Evolutionary conservation across 2,888 invertebrate genomes (phyloP).

Genomic region (Agonopterix heracliana): DNA sequence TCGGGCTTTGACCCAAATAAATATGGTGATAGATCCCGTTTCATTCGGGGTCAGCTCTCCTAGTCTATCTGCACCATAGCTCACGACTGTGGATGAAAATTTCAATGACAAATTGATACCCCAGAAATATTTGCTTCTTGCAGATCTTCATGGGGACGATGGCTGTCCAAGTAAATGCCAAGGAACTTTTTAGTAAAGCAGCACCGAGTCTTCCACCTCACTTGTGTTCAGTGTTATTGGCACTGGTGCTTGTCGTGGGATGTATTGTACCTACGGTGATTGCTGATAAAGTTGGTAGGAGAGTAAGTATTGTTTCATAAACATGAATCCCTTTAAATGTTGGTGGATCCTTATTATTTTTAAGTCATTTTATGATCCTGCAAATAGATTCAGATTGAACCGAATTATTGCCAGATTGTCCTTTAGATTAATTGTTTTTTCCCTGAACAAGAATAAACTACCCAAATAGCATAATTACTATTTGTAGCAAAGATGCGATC

Average conservation of each 20-base stretch:
- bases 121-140: neutral
- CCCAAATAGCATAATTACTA: too few relatives aligned
- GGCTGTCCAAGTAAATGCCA: neutral
- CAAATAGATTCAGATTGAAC: too few relatives aligned
- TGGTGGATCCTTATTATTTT: too few relatives aligned
- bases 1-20: too few relatives aligned
- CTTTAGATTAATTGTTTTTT: too few relatives aligned
- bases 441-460: too few relatives aligned
- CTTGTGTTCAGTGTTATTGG: neutral
- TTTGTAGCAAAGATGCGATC: too few relatives aligned
- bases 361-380: too few relatives aligned
- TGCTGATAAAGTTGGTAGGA: neutral
- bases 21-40: too few relatives aligned
- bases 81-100: neutral
- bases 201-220: neutral
- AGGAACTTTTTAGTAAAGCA: neutral
- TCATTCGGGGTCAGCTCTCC: neutral
- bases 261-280: neutral
- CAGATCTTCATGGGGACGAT: neutral
- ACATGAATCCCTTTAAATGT: too few relatives aligned
- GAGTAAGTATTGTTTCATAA: neutral
- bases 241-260: neutral
- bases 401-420: too few relatives aligned
- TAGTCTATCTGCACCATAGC: neutral
- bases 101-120: too few relatives aligned